These are phyloP conservation scores for Criorhina ranunculi DNA, from an alignment of 2,888 invertebrate species.

Conservation along the genomic window DNA sequence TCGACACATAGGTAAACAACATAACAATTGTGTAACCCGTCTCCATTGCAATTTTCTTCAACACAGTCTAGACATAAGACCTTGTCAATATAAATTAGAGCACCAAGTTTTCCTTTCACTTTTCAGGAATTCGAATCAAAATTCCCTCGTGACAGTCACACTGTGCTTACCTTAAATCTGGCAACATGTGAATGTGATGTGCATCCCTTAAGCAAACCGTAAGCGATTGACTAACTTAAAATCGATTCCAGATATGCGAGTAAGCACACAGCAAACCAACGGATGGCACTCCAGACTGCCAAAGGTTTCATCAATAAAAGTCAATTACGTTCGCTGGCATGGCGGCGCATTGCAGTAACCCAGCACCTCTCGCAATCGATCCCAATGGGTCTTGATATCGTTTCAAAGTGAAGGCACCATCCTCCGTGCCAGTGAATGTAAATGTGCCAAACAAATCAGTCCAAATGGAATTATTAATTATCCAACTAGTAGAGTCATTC, in stretches of 20 bases:
- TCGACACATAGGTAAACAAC: too few species aligned
- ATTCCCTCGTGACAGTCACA: not conserved
- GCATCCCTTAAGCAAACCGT: too few species aligned
- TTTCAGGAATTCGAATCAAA: not conserved
- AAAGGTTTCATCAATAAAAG: slow-evolving; percentile 58
- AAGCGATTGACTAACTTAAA: not conserved
- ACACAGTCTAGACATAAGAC: too few species aligned
- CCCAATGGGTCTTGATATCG: slow-evolving; percentile 40
- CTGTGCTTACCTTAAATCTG: too few species aligned
- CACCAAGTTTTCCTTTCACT: too few species aligned
- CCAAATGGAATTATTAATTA: slow-evolving; percentile 54
- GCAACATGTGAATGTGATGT: not conserved
- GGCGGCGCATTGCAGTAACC: slow-evolving; percentile 2
- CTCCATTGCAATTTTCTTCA: too few species aligned
- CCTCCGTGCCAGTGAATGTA: slow-evolving; percentile 25
- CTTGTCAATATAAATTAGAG: not conserved
- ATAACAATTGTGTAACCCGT: too few species aligned
- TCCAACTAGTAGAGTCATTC: slow-evolving; percentile 19
- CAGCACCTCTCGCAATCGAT: slow-evolving; percentile 46
- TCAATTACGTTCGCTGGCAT: slow-evolving; percentile 40
- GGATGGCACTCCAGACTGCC: not conserved
- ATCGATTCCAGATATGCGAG: not conserved
- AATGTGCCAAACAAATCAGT: slow-evolving; percentile 35
- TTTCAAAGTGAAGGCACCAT: slow-evolving; percentile 50
- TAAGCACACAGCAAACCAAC: not conserved